These are phyloP conservation scores for Lasioglossum malachurum DNA, from an alignment of 2,888 invertebrate species.

Conservation along the genomic window DNA sequence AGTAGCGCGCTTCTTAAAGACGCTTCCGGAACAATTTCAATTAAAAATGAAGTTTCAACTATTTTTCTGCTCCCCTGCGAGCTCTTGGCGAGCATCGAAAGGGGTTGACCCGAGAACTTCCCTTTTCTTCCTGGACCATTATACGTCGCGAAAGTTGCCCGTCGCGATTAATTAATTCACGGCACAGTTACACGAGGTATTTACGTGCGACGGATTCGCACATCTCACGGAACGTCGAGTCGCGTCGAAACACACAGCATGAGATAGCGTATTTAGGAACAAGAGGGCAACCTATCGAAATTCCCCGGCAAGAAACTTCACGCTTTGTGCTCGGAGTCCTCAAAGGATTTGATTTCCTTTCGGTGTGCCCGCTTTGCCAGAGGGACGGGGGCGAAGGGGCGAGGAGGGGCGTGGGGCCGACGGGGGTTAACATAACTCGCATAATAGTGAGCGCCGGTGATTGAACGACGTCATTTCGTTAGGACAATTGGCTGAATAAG, in stretches of 20 bases:
- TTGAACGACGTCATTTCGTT: slow-evolving; percentile 74
- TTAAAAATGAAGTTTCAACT: slow-evolving; percentile 12
- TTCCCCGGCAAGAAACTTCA: slow-evolving; percentile 35
- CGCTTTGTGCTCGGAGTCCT: slow-evolving; percentile 32
- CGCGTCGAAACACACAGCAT: not conserved
- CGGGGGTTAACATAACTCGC: slow-evolving; percentile 55
- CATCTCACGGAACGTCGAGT: not conserved
- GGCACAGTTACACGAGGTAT: slow-evolving; percentile 38
- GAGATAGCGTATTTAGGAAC: slow-evolving; percentile 22
- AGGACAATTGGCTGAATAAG: slow-evolving; percentile 63
- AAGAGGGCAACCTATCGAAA: slow-evolving; percentile 44
- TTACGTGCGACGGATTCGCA: slow-evolving; percentile 38
- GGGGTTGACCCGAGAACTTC: slow-evolving; percentile 9
- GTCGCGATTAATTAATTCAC: slow-evolving; percentile 47
- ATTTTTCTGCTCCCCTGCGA: slow-evolving; percentile 1
- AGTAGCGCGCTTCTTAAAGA: not conserved
- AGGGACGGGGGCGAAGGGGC: not conserved
- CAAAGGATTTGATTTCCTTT: slow-evolving; percentile 45
- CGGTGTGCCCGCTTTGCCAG: not conserved
- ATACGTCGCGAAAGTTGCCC: slow-evolving; percentile 31
- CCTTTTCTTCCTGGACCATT: not conserved
- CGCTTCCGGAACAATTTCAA: not conserved
- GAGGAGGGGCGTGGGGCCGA: not conserved
- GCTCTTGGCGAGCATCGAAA: slow-evolving; percentile 4
- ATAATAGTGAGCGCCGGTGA: slow-evolving; percentile 63